Conservation (phyloP, 2,888 invertebrate genomes). For the Endotricha flammealis region DNA sequence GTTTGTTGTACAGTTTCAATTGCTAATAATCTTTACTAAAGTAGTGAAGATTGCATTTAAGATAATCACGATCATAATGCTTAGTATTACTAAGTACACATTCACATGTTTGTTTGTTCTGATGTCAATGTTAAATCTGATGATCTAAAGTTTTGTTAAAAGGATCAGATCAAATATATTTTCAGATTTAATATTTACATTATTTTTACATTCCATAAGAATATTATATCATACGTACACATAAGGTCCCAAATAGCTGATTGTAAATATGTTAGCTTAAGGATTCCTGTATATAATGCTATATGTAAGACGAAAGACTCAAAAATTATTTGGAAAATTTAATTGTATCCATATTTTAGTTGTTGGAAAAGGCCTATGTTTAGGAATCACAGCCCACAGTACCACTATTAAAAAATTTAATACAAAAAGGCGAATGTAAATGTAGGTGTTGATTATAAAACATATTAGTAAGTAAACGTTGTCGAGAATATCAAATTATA, state of each 20-base stretch:
- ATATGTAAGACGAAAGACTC: constrained; percentile 34
- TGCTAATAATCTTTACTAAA: constrained; percentile 21
- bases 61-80: constrained; percentile 16
- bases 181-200: constrained; percentile 49
- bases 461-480: not conserved
- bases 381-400: not conserved
- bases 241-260: constrained; percentile 47
- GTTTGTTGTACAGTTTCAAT: constrained; percentile 33
- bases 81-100: no score
- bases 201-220: constrained; percentile 62
- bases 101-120: constrained; percentile 14
- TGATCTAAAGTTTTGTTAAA: constrained; percentile 20
- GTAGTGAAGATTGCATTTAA: constrained; percentile 32
- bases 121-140: constrained; percentile 19
- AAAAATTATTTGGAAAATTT: constrained; percentile 12
- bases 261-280: constrained; percentile 49
- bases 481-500: not conserved
- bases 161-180: constrained; percentile 17
- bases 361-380: not conserved
- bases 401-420: not conserved
- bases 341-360: not conserved
- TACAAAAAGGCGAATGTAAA: not conserved
- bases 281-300: constrained; percentile 59
- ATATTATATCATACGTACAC: constrained; percentile 35
- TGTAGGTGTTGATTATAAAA: not conserved